Evolutionary conservation across 2,888 invertebrate species (phyloP), one percentile per base, ranked within the genome.

Genomic region (Agrotis clavis): DNA sequence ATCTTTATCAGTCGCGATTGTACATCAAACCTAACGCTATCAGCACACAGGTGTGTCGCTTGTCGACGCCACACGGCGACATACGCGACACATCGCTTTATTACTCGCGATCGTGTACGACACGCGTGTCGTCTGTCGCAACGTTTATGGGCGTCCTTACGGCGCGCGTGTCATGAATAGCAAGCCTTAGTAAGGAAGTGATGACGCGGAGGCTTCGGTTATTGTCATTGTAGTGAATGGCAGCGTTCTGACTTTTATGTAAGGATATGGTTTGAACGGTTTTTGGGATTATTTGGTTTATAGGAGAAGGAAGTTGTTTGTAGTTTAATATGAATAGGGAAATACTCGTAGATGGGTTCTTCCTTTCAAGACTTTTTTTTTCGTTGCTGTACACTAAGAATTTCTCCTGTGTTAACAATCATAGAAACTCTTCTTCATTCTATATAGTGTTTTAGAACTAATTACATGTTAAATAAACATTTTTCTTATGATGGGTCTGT

Each of bases 111-210:
- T 85, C 76, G 83, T 88, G 88, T 88, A 87, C 74, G 66, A 79
- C 83, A 84, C 79, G 84, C 83, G 83, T 85, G 82, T 87, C 83
- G 84, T 79, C 83, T 84, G 88, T 87, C 87, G 84, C 78, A 14
- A 62, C 85, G 81, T 73, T 83, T 79, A 85, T 83, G 77, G 74
- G 77, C 67, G 75, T 71, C 83, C 85, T 86, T 86, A 86, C 73
- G 85, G 75, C 69, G 77, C 64, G 81, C 85, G 85, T 86, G 85
- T 77, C 81, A 88, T 89, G 89, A 89, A 89, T 89, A 82, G 77
- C 71, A 78, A 87, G 78, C 77, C 41, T 77, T 75, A 79, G 54
- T 74, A 79, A 84, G 82, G 85, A 84, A 74, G 80, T 68, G 71
- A 82, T 82, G 77, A 82, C 75, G 77, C 19, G 21, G 57, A 78